Conservation (phyloP, 2,797 vertebrate species). For the Gorsachius magnificus region DNA sequence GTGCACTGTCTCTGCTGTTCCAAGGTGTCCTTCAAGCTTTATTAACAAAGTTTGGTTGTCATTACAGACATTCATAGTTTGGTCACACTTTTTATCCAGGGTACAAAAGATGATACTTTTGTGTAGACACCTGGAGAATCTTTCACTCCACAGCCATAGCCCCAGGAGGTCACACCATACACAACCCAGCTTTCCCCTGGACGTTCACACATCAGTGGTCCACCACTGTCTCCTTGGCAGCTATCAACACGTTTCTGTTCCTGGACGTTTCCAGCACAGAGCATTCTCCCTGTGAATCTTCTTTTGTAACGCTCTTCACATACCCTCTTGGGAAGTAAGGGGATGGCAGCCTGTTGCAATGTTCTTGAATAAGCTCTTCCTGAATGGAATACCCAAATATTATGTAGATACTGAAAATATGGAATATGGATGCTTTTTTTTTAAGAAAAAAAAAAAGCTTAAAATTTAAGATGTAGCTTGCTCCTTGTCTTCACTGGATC, state of each 20-base stretch:
- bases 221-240: slow-evolving; percentile 96
- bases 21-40: background rate
- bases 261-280: slow-evolving; percentile 88
- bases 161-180: slow-evolving; percentile 98
- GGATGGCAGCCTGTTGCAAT: slow-evolving; percentile 90
- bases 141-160: slow-evolving; percentile 90
- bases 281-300: slow-evolving; percentile 93
- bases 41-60: background rate
- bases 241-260: slow-evolving; percentile 88
- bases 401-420: background rate
- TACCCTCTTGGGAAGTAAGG: slow-evolving; percentile 85
- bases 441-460: background rate
- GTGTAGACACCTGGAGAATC: slow-evolving; percentile 96
- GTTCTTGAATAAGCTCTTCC: slow-evolving; percentile 95
- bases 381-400: slow-evolving; percentile 33
- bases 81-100: slow-evolving; percentile 91
- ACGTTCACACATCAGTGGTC: slow-evolving; percentile 91
- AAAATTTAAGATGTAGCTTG: background rate
- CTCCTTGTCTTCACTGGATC: background rate
- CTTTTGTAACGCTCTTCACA: slow-evolving; percentile 88
- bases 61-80: slow-evolving; percentile 61
- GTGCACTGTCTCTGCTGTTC: background rate
- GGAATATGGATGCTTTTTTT: background rate
- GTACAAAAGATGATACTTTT: slow-evolving; percentile 90
- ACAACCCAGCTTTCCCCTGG: slow-evolving; percentile 88